Evolutionary conservation across 1,140 invertebrate species (phyloP), one percentile per base, ranked within the genome.

Genomic region (Bombus terrestris): DNA sequence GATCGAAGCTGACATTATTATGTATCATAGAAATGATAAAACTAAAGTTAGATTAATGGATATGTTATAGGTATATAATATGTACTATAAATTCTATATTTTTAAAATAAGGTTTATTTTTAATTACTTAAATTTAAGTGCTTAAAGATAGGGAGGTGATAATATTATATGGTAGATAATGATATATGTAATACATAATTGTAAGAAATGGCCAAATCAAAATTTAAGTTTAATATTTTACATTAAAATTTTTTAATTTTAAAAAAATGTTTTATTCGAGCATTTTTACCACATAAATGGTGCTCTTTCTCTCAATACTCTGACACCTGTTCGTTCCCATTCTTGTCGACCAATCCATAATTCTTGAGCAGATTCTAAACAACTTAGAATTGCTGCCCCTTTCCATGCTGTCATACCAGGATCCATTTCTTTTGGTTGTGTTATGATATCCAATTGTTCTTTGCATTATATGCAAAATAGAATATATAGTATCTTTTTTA

Each of bases 381-480:
- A 98, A 5, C 98, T 98, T 96, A 99, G 97, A 28, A 99, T 97
- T 6, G 98, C 97, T 6, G 98, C 98, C 18, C 99, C 99, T 95
- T 99, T 99, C 98, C 98, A 99, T 1, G 97, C 96, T 0, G 98
- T 98, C 94, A 98, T 97, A 37, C 97, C 96, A 3, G 98, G 97
- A 95, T 99, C 98, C 95, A 98, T 97, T 91, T 99, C 98, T 94
- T 99, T 98, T 0, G 97, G 97, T 82, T 97, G 96, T 0, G 97
- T 98, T 80, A 98, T 97, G 68, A 98, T 97, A 94, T 98, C 98
- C 86, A 98, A 94, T 95, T 97, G 97, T 92, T 98, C 97, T 96
- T 88, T 0, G 18, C 47, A 80, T 91, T 91, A 41, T 81, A 87
- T 41, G 39, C 8, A 64, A 64, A 77, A 53, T 9, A 64, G 57